Evolutionary conservation across 2,113 vertebrate species (phyloP).

Genomic region (Aptenodytes patagonicus): DNA sequence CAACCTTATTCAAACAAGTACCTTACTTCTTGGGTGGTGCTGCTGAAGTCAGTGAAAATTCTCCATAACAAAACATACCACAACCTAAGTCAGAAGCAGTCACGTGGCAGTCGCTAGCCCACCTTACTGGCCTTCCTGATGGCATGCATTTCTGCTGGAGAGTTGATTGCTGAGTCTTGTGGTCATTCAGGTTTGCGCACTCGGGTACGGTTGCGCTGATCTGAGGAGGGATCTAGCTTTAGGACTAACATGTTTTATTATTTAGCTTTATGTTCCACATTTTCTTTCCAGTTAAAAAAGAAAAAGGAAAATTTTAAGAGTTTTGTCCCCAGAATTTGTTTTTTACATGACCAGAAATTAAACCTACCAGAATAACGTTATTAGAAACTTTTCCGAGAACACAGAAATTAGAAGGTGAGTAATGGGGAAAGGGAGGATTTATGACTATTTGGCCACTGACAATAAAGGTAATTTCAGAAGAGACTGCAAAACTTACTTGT

Average conservation of each 20-base stretch:
- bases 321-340: not conserved
- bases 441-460: not conserved
- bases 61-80: not conserved
- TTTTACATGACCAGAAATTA: not conserved
- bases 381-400: not conserved
- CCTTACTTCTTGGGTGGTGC: not conserved
- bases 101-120: rapidly evolving
- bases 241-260: not conserved
- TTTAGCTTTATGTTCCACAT: not conserved
- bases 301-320: not conserved
- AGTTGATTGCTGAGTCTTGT: not conserved
- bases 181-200: not conserved
- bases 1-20: not conserved
- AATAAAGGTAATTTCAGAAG: not conserved
- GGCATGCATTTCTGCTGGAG: not conserved
- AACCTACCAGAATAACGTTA: not conserved
- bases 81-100: not conserved
- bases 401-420: not conserved
- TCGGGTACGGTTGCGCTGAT: not conserved
- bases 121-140: not conserved
- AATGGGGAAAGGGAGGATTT: not conserved
- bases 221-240: not conserved
- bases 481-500: not conserved
- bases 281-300: not conserved
- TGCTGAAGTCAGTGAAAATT: not conserved